Evolutionary conservation across 1,140 invertebrate genomes (phyloP).

Genomic region (Charaxes varanes): DNA sequence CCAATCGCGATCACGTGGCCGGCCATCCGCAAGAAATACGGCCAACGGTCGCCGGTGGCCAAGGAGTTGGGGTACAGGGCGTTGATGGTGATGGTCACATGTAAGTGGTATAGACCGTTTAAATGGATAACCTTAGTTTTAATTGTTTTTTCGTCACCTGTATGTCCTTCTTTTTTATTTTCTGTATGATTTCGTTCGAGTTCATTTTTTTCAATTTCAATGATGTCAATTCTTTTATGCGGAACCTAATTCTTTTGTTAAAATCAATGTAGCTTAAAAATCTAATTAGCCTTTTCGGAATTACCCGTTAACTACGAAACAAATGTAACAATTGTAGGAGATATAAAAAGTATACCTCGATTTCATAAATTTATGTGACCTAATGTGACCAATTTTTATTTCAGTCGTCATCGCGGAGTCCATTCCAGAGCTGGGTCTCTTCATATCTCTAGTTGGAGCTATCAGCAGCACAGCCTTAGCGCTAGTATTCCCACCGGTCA

Average conservation of each 20-base stretch:
- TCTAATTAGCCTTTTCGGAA: too few relatives aligned
- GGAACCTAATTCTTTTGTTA: too few relatives aligned
- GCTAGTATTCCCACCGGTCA: conserved; percentile 90
- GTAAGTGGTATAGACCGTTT: conserved; percentile 31
- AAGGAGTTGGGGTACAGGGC: conserved; percentile 46
- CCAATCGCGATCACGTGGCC: conserved; percentile 85
- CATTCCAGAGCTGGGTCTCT: conserved; percentile 88
- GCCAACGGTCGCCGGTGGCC: conserved; percentile 20
- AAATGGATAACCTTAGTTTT: neutral
- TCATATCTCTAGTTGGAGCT: conserved; percentile 94
- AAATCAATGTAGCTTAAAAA: too few relatives aligned
- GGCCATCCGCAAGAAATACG: conserved; percentile 72
- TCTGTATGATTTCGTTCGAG: neutral
- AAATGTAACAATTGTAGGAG: neutral
- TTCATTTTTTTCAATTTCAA: neutral
- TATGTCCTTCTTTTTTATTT: too few relatives aligned
- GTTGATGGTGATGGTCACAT: conserved; percentile 45
- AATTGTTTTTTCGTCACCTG: neutral
- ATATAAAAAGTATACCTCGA: neutral
- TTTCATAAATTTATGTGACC: neutral
- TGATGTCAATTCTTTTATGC: too few relatives aligned
- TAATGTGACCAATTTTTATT: conserved; percentile 34
- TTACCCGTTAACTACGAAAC: too few relatives aligned
- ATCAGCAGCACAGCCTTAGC: conserved; percentile 90
- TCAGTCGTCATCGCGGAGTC: conserved; percentile 86